Evolutionary conservation across 2,797 vertebrate species (phyloP).

Genomic region (Chloroceryle amazona): DNA sequence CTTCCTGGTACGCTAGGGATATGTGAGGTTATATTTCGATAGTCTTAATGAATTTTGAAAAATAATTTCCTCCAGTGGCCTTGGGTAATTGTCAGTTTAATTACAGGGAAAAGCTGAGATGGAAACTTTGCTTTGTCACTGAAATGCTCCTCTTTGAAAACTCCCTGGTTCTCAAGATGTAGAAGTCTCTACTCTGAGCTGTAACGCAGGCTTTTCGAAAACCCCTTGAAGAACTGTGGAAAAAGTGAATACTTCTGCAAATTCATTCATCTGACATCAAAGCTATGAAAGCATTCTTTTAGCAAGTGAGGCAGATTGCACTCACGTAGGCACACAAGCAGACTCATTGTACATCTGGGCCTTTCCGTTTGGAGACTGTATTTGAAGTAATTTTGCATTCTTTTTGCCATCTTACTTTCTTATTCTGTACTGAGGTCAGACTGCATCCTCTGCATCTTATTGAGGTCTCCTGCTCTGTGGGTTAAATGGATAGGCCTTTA

Average conservation of each 20-base stretch:
- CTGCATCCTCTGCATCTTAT: constrained; percentile 4
- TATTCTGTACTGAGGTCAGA: constrained; percentile 12
- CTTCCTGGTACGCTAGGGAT: constrained; percentile 42
- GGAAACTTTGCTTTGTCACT: constrained; percentile 64
- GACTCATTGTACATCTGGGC: constrained; percentile 46
- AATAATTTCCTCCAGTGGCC: constrained; percentile 65
- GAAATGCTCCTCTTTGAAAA: constrained; percentile 60
- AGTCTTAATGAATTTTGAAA: constrained; percentile 68
- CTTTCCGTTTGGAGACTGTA: constrained; percentile 21
- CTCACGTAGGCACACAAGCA: constrained; percentile 38
- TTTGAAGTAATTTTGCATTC: constrained; percentile 59
- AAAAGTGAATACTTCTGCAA: constrained; percentile 52
- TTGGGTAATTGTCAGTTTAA: constrained; percentile 75
- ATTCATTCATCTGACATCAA: constrained; percentile 64
- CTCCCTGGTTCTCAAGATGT: background rate
- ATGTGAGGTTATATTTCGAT: constrained; percentile 45
- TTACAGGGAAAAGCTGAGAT: constrained; percentile 59
- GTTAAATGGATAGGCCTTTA: constrained; percentile 50
- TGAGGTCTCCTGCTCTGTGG: constrained; percentile 3
- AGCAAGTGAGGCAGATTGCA: constrained; percentile 32
- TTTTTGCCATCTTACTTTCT: background rate
- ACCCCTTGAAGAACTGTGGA: constrained; percentile 48
- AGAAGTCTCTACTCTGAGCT: constrained; percentile 3
- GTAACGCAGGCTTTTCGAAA: background rate
- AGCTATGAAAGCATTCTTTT: constrained; percentile 52